phyloP scores from a whole-genome alignment of 1,140 invertebrate genomes.

The Yoshiicerus persimilis region DNA sequence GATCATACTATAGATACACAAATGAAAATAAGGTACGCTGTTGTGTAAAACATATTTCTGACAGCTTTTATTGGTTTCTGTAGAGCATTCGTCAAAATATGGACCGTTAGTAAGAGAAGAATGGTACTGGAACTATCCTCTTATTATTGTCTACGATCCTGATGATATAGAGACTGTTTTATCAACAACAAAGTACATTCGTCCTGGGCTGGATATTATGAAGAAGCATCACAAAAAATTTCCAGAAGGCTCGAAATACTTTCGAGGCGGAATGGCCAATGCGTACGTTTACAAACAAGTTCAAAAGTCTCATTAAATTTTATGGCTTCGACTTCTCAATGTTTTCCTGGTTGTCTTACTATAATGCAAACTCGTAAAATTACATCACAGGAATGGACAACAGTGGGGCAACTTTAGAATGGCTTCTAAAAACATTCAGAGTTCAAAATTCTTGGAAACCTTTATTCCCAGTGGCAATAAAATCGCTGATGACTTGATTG shows the following conservation, averaged over 20 bases:
- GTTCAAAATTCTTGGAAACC: neutral
- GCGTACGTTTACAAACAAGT: neutral
- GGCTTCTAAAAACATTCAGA: neutral
- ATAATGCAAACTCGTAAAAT: no score
- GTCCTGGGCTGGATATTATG: conserved; percentile 71
- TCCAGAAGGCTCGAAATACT: neutral
- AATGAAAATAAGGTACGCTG: neutral
- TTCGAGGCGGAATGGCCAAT: neutral
- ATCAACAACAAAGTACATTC: conserved; percentile 69
- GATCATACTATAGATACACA: no score
- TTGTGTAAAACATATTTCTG: neutral
- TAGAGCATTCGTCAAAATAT: conserved; percentile 55
- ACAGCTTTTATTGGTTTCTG: neutral
- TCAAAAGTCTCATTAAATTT: neutral
- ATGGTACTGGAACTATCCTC: conserved; percentile 68
- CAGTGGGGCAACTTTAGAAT: neutral
- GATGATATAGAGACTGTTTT: conserved; percentile 75
- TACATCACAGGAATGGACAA: neutral
- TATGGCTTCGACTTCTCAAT: neutral
- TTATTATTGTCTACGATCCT: conserved; percentile 72
- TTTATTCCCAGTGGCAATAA: neutral
- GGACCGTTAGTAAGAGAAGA: conserved; percentile 77
- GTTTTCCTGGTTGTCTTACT: neutral
- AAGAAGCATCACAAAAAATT: neutral
- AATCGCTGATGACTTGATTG: neutral